A percentile compares a stretch with the other conserved stretches of the same genome.
phyloP scores from a whole-genome alignment of 2,797 vertebrate genomes.

The Myotis myotis region DNA sequence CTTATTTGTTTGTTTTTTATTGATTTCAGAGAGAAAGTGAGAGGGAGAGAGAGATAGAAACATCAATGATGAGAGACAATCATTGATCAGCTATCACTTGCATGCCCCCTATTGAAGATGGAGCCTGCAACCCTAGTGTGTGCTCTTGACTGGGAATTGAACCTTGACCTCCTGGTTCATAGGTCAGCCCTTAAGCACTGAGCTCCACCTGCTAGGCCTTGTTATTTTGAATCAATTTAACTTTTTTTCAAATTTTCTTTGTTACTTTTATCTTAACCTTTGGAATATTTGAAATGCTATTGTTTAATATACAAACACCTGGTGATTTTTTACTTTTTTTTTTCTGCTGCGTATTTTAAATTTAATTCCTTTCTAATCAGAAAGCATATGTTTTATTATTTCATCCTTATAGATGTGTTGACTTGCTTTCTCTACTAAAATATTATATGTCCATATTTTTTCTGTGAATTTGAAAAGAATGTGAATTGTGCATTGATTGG shows the following conservation, averaged over 20 bases:
- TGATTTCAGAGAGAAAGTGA: no score
- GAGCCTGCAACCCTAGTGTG: no score
- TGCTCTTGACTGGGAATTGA: no score
- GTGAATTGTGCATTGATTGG: background rate
- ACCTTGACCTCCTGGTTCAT: no score
- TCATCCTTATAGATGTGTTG: background rate
- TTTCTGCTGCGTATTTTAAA: background rate
- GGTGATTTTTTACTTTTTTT: background rate
- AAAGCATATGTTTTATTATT: background rate
- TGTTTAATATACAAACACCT: background rate
- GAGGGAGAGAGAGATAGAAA: no score
- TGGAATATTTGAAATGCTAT: background rate
- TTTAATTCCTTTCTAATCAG: background rate
- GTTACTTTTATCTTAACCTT: background rate
- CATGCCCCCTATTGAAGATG: no score
- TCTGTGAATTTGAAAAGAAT: background rate
- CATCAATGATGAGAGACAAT: no score
- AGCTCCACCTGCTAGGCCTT: fast-evolving
- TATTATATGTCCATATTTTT: background rate
- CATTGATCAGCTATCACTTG: no score
- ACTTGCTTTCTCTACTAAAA: background rate
- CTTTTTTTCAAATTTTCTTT: background rate
- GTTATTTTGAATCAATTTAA: background rate
- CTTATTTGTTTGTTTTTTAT: background rate
- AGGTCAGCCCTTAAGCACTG: no score